Evolutionary conservation across 2,113 vertebrate species (phyloP).

Genomic region (Melanerpes aurifrons): DNA sequence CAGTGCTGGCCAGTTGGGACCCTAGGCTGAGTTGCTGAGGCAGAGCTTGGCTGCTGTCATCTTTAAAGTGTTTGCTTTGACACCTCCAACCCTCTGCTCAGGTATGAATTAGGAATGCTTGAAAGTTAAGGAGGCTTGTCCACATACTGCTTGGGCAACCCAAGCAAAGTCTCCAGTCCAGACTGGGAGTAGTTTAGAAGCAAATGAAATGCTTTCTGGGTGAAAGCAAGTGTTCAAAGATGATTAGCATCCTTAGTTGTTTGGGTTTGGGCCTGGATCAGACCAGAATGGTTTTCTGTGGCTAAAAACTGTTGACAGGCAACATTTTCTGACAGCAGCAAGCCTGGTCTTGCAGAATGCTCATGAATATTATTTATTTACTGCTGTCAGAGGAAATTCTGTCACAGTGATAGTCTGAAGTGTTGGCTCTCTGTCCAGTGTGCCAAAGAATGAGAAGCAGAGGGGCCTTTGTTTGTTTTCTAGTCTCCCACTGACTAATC

Average conservation of each 20-base stretch:
- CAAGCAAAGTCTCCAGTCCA: neutral
- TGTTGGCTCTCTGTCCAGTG: neutral
- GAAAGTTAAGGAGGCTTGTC: neutral
- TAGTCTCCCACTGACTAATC: conserved; percentile 28
- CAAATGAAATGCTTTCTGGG: neutral
- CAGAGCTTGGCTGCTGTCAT: neutral
- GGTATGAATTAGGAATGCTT: neutral
- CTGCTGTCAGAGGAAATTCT: neutral
- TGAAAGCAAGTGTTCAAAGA: neutral
- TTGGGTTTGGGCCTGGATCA: neutral
- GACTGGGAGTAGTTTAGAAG: neutral
- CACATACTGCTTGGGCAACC: neutral
- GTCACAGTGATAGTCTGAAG: neutral
- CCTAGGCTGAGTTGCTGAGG: neutral
- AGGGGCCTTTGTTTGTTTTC: conserved; percentile 39
- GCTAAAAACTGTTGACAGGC: neutral
- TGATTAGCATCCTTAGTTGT: neutral
- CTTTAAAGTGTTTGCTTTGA: neutral
- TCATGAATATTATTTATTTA: conserved; percentile 1
- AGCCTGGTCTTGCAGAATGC: neutral
- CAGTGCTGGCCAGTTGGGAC: neutral
- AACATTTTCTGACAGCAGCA: neutral
- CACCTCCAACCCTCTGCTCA: neutral
- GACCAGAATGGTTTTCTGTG: neutral
- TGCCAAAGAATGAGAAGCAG: neutral